Base-by-base conservation (phyloP, 2,113 vertebrate species). In the Zootoca vivipara region DNA sequence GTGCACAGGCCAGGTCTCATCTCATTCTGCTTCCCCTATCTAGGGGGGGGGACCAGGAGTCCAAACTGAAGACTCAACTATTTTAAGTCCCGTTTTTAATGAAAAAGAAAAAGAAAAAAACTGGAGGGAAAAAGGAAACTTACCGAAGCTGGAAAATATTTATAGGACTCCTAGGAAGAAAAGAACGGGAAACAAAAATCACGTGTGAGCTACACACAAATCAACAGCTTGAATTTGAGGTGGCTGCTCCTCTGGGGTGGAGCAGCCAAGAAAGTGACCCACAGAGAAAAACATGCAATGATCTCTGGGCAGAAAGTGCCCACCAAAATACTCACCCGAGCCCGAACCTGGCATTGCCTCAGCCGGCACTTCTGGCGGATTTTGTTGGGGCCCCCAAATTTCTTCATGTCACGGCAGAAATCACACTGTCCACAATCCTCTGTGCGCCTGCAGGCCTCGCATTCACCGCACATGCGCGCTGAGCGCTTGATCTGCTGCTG, bases 321-420 rank as follows among this genome's bases (percentile, higher is more conserved):
- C 33, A 4, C 13, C 2, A 2, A 35, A 9, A 58, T 70, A 90
- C 97, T 96, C 93, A 99, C 98, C 95, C 98, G 97, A 6, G 98
- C 98, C 78, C 98, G 97, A 30, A 99, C 98, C 88, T 98, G 98
- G 95, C 98, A 99, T 91, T 99, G 98, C 38, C 98, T 96, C 64
- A 99, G 96, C 26, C 98, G 97, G 88, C 98, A 99, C 94, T 99
- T 99, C 95, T 99, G 98, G 3, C 98, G 96, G 93, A 99, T 99
- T 95, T 99, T 99, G 96, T 99, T 99, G 56, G 98, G 98, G 1
- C 98, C 98, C n/a, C 98, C 98, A 12, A 99, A 99, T 74, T 99
- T 99, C 95, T 99, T 99, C 98, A 99, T 99, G 96, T 99, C 98
- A 40, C 98, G 98, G 90, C 98, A 99, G 95, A 99, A 99, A 91